Evolutionary conservation across 2,888 invertebrate species (phyloP), one percentile per base, ranked within the genome.

Genomic region (Rhyacophila evoluta): DNA sequence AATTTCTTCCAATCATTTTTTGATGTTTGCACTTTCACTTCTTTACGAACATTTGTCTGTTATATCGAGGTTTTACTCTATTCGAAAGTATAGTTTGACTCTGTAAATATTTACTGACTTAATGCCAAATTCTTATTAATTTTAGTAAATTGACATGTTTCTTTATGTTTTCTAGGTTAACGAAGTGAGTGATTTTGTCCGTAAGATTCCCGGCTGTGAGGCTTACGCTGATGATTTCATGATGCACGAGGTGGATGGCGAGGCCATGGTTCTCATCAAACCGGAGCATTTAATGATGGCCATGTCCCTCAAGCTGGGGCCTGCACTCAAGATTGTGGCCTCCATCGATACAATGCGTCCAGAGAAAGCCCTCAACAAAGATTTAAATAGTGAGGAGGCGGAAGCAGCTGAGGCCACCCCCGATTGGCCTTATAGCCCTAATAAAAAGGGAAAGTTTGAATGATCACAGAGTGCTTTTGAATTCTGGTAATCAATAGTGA

Each of bases 191-290:
- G 96, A 97, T 67, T 95, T 98, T 85, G 96, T 98, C 84, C 92
- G 94, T 83, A 94, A 93, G 84, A 91, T 98, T 79, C 97, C 96
- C 0, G 98, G 98, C 0, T 98, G 98, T 86, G 93, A 94, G 6
- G 95, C 95, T 83, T 98, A 98, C 85, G 98, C 97, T 0, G 97
- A 98, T 85, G 98, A 98, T 86, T 98, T 98, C 88, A 93, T 95
- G 10, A 93, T 95, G 84, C 98, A 98, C 87, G 98, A 98, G 87
- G 98, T 98, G 83, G 98, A 98, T 85, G 98, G 98, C 0, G 97
- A 98, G 85, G 98, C 98, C 0, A 88, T 98, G 80, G 92, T 98
- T 88, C 89, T 98, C 75, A 92, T 98, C 74, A 95, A 97, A 84
- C 97, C 97, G 83, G 98, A 98, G 85, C 98, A 98, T 87, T 90